Conservation (phyloP, 2,888 invertebrate species). For the Orthosia cruda region DNA sequence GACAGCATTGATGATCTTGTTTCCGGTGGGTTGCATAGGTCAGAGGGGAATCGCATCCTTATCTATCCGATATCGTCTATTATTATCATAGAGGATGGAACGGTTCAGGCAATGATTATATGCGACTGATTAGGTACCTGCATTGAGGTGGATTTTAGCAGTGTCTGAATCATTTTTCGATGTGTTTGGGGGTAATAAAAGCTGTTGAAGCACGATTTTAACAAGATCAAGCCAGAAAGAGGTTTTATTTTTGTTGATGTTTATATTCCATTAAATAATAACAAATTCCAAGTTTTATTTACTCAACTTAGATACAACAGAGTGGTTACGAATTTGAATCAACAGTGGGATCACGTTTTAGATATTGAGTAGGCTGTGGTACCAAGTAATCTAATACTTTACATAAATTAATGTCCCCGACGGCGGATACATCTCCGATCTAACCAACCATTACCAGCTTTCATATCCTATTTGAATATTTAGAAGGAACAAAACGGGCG, state of each 20-base stretch:
- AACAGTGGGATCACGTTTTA: slow-evolving; percentile 87
- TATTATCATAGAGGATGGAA: background rate
- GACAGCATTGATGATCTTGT: slow-evolving; percentile 25
- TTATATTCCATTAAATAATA: slow-evolving; percentile 34
- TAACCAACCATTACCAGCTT: slow-evolving; percentile 88
- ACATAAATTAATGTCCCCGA: slow-evolving; percentile 86
- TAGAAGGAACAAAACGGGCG: slow-evolving; percentile 82
- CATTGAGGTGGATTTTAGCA: background rate
- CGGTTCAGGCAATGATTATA: background rate
- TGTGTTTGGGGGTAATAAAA: background rate
- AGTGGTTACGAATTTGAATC: slow-evolving; percentile 82
- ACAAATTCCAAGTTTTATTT: slow-evolving; percentile 57
- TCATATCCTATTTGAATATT: slow-evolving; percentile 87
- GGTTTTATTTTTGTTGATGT: slow-evolving; percentile 9
- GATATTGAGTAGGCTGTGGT: slow-evolving; percentile 78
- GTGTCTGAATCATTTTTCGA: background rate
- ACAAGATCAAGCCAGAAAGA: too few relatives aligned
- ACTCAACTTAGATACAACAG: slow-evolving; percentile 67
- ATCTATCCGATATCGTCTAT: background rate
- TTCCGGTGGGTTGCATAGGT: slow-evolving; percentile 27
- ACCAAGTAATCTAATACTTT: slow-evolving; percentile 86
- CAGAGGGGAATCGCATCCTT: slow-evolving; percentile 8
- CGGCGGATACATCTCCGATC: slow-evolving; percentile 80
- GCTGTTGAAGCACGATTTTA: background rate
- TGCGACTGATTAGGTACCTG: background rate